Conservation (phyloP, 2,888 invertebrate genomes). For the Chorisops tibialis region DNA sequence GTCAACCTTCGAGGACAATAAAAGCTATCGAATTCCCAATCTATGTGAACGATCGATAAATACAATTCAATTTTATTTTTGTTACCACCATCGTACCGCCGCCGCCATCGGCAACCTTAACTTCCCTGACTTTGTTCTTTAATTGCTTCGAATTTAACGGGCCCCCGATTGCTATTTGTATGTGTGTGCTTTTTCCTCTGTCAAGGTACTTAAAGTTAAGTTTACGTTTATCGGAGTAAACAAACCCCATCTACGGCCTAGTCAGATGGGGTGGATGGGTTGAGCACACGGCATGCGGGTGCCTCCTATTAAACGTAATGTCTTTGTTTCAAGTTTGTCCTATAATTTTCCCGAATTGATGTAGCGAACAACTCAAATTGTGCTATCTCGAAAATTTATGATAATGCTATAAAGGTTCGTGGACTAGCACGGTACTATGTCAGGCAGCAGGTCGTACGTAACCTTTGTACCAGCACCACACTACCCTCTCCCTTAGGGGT, state of each 20-base stretch:
- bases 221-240: not conserved
- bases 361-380: not conserved
- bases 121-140: not conserved
- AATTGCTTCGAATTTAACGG: not conserved
- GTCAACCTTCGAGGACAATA: too few relatives aligned
- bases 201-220: not conserved
- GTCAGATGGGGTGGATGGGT: not conserved
- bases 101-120: too few relatives aligned
- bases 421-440: too few relatives aligned
- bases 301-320: constrained; percentile 10
- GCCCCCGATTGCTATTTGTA: not conserved
- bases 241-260: not conserved
- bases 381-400: constrained; percentile 8
- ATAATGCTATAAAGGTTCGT: too few relatives aligned
- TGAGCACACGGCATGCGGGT: too few relatives aligned
- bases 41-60: too few relatives aligned
- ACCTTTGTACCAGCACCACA: too few relatives aligned
- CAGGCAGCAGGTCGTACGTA: too few relatives aligned
- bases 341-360: constrained; percentile 6
- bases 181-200: not conserved
- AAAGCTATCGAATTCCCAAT: too few relatives aligned
- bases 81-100: too few relatives aligned
- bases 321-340: constrained; percentile 9
- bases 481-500: too few relatives aligned
- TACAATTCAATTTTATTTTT: too few relatives aligned